Evolutionary conservation across 2,888 invertebrate genomes (phyloP).

Genomic region (Lasioglossum marginatum): DNA sequence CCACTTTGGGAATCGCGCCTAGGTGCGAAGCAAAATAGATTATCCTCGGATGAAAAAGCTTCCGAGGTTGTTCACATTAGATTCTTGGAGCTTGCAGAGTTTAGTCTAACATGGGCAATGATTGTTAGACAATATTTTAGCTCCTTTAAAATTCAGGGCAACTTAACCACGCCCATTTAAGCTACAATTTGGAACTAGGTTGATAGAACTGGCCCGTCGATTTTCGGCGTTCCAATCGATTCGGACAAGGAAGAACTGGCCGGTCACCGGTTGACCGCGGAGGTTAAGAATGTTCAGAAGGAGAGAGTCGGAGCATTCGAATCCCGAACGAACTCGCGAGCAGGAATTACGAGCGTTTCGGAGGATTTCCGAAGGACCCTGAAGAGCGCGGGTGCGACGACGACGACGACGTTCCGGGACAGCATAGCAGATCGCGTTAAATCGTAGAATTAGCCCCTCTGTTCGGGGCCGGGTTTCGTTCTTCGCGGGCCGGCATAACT

Average conservation of each 20-base stretch:
- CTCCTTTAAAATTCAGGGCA: neutral
- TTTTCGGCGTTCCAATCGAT: slow-evolving; percentile 52
- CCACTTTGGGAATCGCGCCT: neutral
- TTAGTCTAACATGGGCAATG: neutral
- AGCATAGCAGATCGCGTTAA: slow-evolving; percentile 78
- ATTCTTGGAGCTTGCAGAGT: neutral
- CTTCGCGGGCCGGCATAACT: slow-evolving; percentile 73
- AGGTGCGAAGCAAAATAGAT: neutral
- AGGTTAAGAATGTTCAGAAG: slow-evolving; percentile 64
- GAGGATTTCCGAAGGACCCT: slow-evolving; percentile 36
- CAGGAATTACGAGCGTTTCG: slow-evolving; percentile 65
- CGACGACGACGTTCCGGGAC: slow-evolving; percentile 54
- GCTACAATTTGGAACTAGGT: neutral
- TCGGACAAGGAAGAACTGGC: slow-evolving; percentile 49
- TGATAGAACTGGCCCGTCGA: slow-evolving; percentile 19
- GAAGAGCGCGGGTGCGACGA: slow-evolving; percentile 39
- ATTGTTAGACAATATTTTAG: no score
- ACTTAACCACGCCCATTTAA: neutral
- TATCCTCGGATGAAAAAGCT: neutral
- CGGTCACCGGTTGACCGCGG: slow-evolving; percentile 58
- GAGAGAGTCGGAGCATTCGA: slow-evolving; percentile 34
- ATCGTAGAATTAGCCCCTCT: slow-evolving; percentile 79
- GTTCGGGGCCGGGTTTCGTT: slow-evolving; percentile 46
- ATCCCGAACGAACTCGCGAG: slow-evolving; percentile 28
- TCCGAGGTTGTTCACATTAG: neutral